Base-by-base conservation (phyloP, 2,888 invertebrate species). In the Strigamia transsilvanica region DNA sequence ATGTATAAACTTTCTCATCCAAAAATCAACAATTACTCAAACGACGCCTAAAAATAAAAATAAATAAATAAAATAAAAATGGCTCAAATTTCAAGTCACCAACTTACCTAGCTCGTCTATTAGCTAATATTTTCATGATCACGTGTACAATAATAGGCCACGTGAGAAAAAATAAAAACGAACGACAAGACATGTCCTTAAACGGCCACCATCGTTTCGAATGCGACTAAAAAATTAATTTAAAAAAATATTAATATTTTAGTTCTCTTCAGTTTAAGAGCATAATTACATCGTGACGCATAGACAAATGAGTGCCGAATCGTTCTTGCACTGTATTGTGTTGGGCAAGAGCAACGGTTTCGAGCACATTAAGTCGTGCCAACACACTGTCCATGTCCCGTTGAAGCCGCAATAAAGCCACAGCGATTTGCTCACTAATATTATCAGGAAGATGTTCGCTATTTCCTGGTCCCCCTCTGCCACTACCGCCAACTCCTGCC, bases 71-170 rank as follows among this genome's bases (percentile, higher is more conserved):
- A 46, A 4, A 46, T 10, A 2, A 12, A 4, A 13, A 46, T n/a
- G 5, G 2, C 46, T 46, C 12, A n/a, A 27, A 27, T 27, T 27
- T 27, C 46, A 46, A 46, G 27, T 27, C 15, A 0, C n/a, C 15
- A 32, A 32, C 34, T 21, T 23, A 80, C 80, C 80, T 80, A 18
- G 79, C 82, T 73, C 38, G 15, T 81, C 81, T 21, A n/a, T 18
- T 81, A 12, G 81, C 66, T 18, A 81, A n/a, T 66, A 80, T 12
- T 80, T 56, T 85, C 9, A 86, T 82, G 27, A 86, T 41, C 56
- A 86, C 84, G 61, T 86, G 85, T 41, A 85, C 91, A 79, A 93
- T 84, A 86, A 93, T 90, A 6, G 93, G 93, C 93, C 93, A 93
- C 82, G 91, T 84, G 32, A 92, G 85, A 84, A 93, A 87, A 83